Percentiles rank a stretch among this genome's conserved stretches.
Evolutionary conservation across 2,113 vertebrate species (phyloP).

Genomic region (Calcarius ornatus): DNA sequence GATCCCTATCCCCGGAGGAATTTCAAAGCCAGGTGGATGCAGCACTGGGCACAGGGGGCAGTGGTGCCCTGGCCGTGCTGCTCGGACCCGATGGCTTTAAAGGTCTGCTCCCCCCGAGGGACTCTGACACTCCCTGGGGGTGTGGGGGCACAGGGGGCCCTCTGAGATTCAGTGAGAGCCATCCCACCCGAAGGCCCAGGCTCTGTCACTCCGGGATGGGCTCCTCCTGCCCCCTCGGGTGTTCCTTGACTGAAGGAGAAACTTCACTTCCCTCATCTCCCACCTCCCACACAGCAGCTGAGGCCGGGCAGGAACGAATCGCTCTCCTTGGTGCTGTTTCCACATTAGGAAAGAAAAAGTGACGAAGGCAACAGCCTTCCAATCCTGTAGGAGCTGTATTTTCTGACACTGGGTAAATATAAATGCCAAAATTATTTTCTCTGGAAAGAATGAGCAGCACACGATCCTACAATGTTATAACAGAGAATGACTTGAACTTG

Average conservation of each 20-base stretch:
- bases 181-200: background rate
- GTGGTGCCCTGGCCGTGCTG: background rate
- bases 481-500: background rate
- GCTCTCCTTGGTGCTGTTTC: background rate
- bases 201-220: background rate
- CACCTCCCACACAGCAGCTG: background rate
- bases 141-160: background rate
- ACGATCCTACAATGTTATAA: background rate
- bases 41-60: fast-evolving
- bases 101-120: background rate
- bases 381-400: background rate
- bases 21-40: fast-evolving
- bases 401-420: background rate
- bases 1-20: background rate
- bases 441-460: background rate
- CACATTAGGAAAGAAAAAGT: background rate
- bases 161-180: background rate
- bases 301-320: background rate
- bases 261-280: background rate
- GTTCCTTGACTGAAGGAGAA: background rate
- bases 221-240: background rate
- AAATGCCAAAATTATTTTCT: background rate
- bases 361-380: background rate
- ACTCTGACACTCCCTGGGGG: too few relatives aligned
- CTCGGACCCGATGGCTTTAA: fast-evolving